Percentiles rank a stretch among this genome's conserved stretches.
phyloP scores from a whole-genome alignment of 2,888 invertebrate species.

The Lithophane leautieri region DNA sequence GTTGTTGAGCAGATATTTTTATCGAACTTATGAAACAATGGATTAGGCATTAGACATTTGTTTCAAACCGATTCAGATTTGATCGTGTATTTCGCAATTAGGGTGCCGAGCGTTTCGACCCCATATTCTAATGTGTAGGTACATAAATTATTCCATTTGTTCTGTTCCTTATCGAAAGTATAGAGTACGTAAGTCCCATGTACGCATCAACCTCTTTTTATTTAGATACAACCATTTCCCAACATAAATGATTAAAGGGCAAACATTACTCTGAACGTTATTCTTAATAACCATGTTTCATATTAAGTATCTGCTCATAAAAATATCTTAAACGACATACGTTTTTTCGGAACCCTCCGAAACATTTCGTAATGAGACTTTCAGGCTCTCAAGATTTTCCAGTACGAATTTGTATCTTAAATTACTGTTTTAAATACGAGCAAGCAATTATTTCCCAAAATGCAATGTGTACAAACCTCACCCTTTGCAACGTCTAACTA shows the following conservation, averaged over 20 bases:
- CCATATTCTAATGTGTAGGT: too few species aligned
- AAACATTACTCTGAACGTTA: conserved; percentile 6
- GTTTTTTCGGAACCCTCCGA: background rate
- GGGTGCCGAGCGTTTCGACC: too few species aligned
- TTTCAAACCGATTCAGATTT: too few species aligned
- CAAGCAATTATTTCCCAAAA: conserved; percentile 66
- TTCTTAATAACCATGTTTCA: conserved; percentile 27
- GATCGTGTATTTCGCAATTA: too few species aligned
- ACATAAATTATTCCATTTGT: background rate
- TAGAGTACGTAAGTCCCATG: too few species aligned
- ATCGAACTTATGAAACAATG: too few species aligned
- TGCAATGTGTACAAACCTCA: conserved; percentile 66
- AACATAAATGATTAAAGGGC: conserved; percentile 11
- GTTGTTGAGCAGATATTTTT: too few species aligned
- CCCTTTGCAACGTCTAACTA: conserved; percentile 77
- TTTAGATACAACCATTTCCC: background rate
- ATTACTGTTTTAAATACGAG: conserved; percentile 47
- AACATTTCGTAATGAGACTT: conserved; percentile 34
- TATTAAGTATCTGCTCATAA: conserved; percentile 16
- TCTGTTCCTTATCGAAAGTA: too few species aligned
- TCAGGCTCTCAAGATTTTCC: background rate
- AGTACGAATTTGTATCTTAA: conserved; percentile 26
- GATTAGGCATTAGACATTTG: too few species aligned
- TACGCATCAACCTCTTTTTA: background rate
- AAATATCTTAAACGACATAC: conserved; percentile 15